Conservation (phyloP, 1,140 invertebrate species). For the Nymphalis io region DNA sequence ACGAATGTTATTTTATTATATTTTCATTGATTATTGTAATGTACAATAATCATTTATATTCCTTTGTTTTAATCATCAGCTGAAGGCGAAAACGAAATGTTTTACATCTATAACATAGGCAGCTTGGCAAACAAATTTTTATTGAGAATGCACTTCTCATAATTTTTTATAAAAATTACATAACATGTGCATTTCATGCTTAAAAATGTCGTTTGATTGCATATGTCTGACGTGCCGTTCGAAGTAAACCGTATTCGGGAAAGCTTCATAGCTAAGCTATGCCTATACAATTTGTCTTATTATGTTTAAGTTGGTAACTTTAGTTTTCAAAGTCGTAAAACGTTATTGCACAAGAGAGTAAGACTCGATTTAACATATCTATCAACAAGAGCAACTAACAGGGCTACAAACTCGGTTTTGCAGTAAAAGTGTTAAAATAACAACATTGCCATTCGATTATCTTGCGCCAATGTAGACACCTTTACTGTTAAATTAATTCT, state of each 20-base stretch:
- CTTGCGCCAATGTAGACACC: too few species aligned
- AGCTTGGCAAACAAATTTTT: constrained; percentile 26
- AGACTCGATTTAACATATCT: neutral
- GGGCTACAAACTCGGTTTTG: too few species aligned
- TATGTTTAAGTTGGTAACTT: constrained; percentile 37
- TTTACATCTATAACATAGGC: constrained; percentile 14
- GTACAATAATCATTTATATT: neutral
- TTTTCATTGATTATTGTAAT: neutral
- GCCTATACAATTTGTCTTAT: neutral
- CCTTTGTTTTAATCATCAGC: neutral
- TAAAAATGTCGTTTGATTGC: constrained; percentile 4
- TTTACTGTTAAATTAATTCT: too few species aligned
- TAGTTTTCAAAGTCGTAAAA: constrained; percentile 21
- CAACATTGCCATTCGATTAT: too few species aligned
- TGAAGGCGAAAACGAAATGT: neutral
- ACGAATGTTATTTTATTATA: neutral
- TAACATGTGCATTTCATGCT: constrained; percentile 42
- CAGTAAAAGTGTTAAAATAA: too few species aligned
- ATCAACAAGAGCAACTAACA: too few species aligned
- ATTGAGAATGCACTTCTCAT: constrained; percentile 66
- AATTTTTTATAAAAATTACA: constrained; percentile 39
- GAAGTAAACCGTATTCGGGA: neutral
- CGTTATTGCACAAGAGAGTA: constrained; percentile 25
- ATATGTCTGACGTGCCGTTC: neutral
- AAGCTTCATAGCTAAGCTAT: neutral